Evolutionary conservation across 2,113 vertebrate species (phyloP).

Genomic region (Oxygymnocypris stewartii): DNA sequence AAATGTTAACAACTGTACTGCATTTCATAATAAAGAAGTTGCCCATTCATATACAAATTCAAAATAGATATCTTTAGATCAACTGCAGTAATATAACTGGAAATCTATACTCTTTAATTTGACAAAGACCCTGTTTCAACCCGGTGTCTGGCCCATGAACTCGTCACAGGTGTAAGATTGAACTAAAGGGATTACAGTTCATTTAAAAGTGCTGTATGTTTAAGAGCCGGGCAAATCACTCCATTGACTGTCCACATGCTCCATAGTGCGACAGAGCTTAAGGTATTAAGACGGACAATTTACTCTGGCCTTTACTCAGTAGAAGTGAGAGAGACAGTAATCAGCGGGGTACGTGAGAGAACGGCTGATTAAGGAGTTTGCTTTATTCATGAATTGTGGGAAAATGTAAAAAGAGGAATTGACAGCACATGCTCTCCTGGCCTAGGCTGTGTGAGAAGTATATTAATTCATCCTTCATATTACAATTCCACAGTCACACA

Average conservation of each 20-base stretch:
- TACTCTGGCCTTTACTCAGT: constrained; percentile 10
- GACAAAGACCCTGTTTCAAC: not conserved
- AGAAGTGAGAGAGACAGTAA: constrained; percentile 25
- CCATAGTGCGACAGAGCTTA: constrained; percentile 36
- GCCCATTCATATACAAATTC: not conserved
- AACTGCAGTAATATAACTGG: not conserved
- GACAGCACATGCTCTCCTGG: constrained; percentile 1
- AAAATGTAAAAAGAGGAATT: constrained; percentile 25
- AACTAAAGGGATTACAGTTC: constrained; percentile 45
- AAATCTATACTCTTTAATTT: not conserved
- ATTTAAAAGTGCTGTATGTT: constrained; percentile 34
- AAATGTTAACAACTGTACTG: not conserved
- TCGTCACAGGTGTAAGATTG: constrained; percentile 11
- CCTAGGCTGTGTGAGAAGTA: constrained; percentile 1
- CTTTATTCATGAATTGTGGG: constrained; percentile 16
- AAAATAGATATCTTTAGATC: not conserved
- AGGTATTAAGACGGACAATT: constrained; percentile 34
- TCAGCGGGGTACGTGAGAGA: constrained; percentile 8
- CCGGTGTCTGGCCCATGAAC: not conserved
- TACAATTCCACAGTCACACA: not conserved
- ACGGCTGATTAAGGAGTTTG: constrained; percentile 36
- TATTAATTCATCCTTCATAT: constrained; percentile 30
- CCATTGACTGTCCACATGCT: constrained; percentile 25
- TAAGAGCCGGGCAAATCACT: not conserved
- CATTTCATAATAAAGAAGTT: not conserved